phyloP scores from a whole-genome alignment of 2,113 vertebrate species.

The Heterocephalus glaber region DNA sequence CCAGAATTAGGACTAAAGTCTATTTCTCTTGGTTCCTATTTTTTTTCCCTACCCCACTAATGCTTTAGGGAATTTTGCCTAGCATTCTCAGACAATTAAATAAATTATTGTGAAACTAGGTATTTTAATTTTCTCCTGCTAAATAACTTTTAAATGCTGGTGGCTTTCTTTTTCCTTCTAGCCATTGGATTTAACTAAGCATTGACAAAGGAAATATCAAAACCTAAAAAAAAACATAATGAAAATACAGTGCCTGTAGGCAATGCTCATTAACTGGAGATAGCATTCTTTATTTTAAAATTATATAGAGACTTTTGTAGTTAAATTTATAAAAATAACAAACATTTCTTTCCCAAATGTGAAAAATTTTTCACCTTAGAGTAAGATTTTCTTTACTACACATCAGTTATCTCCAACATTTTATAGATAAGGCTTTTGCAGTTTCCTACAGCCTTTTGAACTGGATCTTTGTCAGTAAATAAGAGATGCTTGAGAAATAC shows the following conservation, averaged over 20 bases:
- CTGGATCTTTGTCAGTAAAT: not conserved
- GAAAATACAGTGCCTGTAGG: not conserved
- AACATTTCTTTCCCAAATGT: not conserved
- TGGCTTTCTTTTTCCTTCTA: not conserved
- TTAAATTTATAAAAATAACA: not conserved
- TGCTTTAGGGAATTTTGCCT: not conserved
- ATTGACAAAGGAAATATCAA: not conserved
- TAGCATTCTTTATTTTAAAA: conserved; percentile 1
- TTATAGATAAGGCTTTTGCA: not conserved
- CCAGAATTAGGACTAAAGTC: not conserved
- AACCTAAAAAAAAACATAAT: not conserved
- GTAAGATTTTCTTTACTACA: conserved; percentile 10
- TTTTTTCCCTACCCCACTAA: not conserved
- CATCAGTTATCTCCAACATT: not conserved
- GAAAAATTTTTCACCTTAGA: not conserved
- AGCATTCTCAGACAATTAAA: not conserved
- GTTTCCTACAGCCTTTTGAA: not conserved
- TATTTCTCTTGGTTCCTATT: not conserved
- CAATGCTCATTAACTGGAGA: not conserved
- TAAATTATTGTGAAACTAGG: not conserved
- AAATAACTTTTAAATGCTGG: not conserved
- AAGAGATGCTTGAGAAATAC: not conserved
- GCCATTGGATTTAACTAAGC: not conserved
- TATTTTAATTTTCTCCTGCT: not conserved
- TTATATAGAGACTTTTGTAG: not conserved